These are phyloP conservation scores for Pachypanchax playfairii DNA, from an alignment of 2,113 vertebrate species.

Conservation along the genomic window DNA sequence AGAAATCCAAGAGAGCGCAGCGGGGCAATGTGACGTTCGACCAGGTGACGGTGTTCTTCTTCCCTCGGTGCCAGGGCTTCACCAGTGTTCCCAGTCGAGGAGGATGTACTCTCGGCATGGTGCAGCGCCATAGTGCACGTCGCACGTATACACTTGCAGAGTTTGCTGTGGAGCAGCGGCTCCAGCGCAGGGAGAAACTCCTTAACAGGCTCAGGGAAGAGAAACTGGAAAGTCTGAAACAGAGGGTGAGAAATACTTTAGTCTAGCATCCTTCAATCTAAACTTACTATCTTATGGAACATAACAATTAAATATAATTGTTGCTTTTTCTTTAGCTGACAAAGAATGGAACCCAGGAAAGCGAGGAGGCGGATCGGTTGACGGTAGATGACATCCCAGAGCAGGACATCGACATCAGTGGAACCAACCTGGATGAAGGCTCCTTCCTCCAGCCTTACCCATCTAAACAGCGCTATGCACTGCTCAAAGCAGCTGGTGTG, in stretches of 20 bases:
- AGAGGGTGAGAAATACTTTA: constrained; percentile 77
- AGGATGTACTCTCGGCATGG: constrained; percentile 96
- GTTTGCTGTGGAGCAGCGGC: constrained; percentile 87
- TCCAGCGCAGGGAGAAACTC: constrained; percentile 83
- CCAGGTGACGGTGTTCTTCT: constrained; percentile 94
- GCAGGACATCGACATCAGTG: constrained; percentile 82
- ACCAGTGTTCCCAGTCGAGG: constrained; percentile 94
- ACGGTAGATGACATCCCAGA: constrained; percentile 89
- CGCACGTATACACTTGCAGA: constrained; percentile 87
- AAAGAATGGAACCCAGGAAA: constrained; percentile 84
- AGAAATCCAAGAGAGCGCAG: constrained; percentile 84
- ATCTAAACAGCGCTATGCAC: constrained; percentile 84
- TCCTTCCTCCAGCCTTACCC: constrained; percentile 91
- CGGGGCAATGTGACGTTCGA: constrained; percentile 88
- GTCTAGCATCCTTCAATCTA: background rate
- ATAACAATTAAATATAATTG: background rate
- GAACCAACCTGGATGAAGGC: constrained; percentile 82
- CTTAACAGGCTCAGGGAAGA: constrained; percentile 89
- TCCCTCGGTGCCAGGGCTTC: constrained; percentile 96
- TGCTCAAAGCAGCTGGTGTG: constrained; percentile 89
- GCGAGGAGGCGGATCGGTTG: constrained; percentile 85
- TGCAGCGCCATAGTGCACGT: constrained; percentile 83
- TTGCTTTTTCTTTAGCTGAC: constrained; percentile 79
- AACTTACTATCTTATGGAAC: background rate
- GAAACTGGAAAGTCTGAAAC: constrained; percentile 85